phyloP scores from a whole-genome alignment of 92 coral and sea anemone species.

The Phymanthus crucifer region DNA sequence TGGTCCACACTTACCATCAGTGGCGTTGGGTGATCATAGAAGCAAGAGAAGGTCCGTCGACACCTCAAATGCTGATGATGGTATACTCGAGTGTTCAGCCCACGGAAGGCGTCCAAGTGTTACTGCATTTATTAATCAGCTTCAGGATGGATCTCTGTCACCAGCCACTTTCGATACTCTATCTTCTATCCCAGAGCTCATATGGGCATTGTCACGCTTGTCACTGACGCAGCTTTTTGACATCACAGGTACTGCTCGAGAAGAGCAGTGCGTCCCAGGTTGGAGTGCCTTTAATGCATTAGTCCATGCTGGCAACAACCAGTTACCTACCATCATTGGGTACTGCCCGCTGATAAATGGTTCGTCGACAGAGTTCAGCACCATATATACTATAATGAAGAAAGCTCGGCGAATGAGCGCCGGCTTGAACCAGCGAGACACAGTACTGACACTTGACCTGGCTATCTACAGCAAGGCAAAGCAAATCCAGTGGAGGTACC shows the following conservation, averaged over 20 bases:
- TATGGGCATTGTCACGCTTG: background rate
- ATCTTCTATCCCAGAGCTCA: background rate
- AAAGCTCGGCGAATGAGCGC: background rate
- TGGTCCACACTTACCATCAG: conserved; percentile 24
- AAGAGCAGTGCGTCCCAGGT: background rate
- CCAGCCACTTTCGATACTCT: background rate
- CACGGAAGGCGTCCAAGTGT: background rate
- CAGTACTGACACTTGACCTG: conserved; percentile 46
- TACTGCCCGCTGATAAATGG: background rate
- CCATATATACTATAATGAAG: background rate
- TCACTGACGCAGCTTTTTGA: background rate
- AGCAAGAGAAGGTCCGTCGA: background rate
- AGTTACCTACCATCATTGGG: background rate
- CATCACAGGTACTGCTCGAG: background rate
- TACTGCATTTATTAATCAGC: background rate
- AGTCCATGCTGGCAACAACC: background rate
- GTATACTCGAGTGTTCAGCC: background rate
- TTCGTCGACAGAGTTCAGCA: background rate
- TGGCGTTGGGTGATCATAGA: background rate
- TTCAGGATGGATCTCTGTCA: background rate
- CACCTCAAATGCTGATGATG: background rate
- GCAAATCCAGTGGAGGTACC: conserved; percentile 13
- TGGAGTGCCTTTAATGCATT: background rate
- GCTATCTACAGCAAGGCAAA: conserved; percentile 31
- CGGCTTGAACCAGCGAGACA: background rate